These are phyloP conservation scores for Benthosema pterotum DNA, from an alignment of 2,797 vertebrate species.

Conservation along the genomic window DNA sequence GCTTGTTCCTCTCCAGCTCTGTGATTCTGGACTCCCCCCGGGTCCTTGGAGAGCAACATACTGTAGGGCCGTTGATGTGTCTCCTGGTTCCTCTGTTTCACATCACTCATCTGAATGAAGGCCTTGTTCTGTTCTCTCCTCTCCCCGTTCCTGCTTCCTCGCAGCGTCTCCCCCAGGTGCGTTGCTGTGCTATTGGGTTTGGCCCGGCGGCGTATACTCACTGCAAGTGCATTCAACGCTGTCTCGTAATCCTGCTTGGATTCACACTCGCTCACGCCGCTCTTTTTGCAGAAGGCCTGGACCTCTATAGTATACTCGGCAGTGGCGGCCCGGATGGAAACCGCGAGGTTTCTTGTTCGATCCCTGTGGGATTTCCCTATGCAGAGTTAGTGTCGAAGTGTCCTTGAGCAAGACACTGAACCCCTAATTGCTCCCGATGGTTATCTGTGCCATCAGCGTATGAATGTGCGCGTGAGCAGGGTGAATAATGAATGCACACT, in stretches of 20 bases:
- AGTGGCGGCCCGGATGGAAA: too few species aligned
- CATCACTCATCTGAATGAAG: constrained; percentile 60
- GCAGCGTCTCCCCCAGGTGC: constrained; percentile 42
- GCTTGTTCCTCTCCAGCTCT: constrained; percentile 30
- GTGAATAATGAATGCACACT: too few species aligned
- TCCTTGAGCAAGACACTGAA: too few species aligned
- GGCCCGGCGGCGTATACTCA: neutral
- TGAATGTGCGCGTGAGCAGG: too few species aligned
- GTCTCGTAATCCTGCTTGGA: constrained; percentile 46
- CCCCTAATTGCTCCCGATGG: too few species aligned
- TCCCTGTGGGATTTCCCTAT: too few species aligned
- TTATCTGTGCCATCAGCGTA: too few species aligned
- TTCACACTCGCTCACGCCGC: neutral
- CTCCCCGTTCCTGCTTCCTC: too few species aligned
- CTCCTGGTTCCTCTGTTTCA: constrained; percentile 46
- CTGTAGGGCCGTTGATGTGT: constrained; percentile 24
- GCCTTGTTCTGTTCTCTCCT: constrained; percentile 55
- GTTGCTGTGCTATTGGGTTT: neutral
- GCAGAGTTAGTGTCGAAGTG: too few species aligned
- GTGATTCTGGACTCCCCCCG: constrained; percentile 21
- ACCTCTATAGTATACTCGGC: too few species aligned
- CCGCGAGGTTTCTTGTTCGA: too few species aligned
- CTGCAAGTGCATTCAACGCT: constrained; percentile 43
- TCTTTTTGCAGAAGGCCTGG: constrained; percentile 22
- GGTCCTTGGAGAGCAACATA: constrained; percentile 25